Evolutionary conservation across 2,113 vertebrate species (phyloP).

Genomic region (Dasyurus viverrinus): DNA sequence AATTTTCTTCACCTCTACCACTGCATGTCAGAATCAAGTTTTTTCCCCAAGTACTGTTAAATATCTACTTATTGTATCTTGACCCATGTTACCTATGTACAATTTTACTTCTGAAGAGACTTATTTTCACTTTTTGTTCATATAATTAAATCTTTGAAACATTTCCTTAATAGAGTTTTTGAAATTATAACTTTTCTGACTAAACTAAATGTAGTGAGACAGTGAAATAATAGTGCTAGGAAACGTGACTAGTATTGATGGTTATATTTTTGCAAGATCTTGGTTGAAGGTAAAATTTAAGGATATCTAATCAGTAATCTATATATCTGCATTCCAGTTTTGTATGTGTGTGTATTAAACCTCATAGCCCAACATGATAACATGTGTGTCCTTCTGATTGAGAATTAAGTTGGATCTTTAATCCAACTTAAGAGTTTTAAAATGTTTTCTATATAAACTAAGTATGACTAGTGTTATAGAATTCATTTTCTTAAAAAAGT

Average conservation of each 20-base stretch:
- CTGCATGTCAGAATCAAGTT: neutral
- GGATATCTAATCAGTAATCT: constrained; percentile 25
- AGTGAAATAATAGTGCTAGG: neutral
- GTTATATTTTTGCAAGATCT: neutral
- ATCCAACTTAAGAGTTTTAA: constrained; percentile 7
- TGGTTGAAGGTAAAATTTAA: constrained; percentile 19
- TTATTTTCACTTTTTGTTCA: neutral
- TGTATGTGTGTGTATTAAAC: constrained; percentile 24
- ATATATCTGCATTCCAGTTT: neutral
- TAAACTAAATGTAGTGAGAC: neutral
- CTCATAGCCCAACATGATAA: constrained; percentile 2
- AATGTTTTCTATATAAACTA: constrained; percentile 29
- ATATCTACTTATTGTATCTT: neutral
- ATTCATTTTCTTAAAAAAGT: neutral
- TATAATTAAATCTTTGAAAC: neutral
- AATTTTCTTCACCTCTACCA: neutral
- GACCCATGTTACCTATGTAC: neutral
- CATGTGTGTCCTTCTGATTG: constrained; percentile 4
- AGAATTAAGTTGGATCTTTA: constrained; percentile 34
- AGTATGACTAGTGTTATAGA: constrained; percentile 3
- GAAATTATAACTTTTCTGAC: neutral
- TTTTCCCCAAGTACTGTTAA: neutral
- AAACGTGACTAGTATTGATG: neutral
- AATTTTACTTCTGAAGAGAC: neutral
- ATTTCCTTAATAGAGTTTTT: neutral